Evolutionary conservation across 2,113 vertebrate genomes (phyloP).

Genomic region (Uria lomvia): DNA sequence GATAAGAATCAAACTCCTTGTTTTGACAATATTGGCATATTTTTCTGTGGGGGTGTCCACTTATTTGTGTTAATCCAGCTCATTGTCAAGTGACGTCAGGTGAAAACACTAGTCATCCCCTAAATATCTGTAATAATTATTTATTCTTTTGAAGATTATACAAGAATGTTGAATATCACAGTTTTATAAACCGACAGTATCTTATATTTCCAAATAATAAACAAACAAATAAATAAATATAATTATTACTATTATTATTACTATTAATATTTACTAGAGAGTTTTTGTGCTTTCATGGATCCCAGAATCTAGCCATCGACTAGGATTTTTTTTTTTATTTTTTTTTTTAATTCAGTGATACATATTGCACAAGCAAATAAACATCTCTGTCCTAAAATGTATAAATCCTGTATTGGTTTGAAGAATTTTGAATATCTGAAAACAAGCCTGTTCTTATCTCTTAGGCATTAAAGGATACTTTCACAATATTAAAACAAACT

Average conservation of each 20-base stretch:
- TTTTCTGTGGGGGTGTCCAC: neutral
- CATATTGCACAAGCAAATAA: neutral
- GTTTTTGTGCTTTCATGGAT: neutral
- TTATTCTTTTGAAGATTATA: neutral
- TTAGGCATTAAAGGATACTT: neutral
- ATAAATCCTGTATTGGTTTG: neutral
- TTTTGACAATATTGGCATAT: neutral
- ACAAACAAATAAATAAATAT: neutral
- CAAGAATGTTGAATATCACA: neutral
- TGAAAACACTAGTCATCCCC: neutral
- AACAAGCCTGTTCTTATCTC: neutral
- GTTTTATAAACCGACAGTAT: neutral
- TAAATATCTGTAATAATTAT: neutral
- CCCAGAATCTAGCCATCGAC: neutral
- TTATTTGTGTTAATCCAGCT: neutral
- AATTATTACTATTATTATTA: neutral
- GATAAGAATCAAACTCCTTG: neutral
- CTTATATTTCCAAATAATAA: neutral
- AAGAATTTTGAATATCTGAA: neutral
- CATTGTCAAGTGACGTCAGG: neutral
- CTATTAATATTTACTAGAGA: neutral
- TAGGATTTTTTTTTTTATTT: neutral
- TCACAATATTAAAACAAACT: neutral
- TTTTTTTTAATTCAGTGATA: neutral
- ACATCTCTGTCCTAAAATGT: neutral